Evolutionary conservation across 2,113 vertebrate species (phyloP), one percentile per base, ranked within the genome.

Genomic region (Halcyon senegalensis): DNA sequence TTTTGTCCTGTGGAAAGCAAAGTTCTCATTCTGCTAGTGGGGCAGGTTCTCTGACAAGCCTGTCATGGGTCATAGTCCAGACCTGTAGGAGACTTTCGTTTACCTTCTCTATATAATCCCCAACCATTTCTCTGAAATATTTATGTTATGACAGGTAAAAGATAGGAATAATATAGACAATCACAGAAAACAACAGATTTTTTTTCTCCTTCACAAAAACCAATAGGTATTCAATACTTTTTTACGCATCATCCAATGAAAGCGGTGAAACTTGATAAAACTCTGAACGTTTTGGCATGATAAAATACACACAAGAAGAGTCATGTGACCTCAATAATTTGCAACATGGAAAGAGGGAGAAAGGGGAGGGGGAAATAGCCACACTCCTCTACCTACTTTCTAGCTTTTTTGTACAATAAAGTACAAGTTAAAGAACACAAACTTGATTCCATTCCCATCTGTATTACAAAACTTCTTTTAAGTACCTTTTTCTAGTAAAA

Each of bases 21-120:
- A 77, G 11, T 11, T 48, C 23, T 39, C 0, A 0, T 11, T 69
- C 62, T 68, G 72, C 35, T 64, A 27, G 13, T 1, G 0, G 4
- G 20, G 9, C 20, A 76, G 46, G 24, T 68, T 9, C 21, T 50
- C 20, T 4, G 13, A 46, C 66, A 56, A 62, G 39, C 4, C 16
- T 62, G 15, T 19, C 19, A 28, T 1, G 14, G 21, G 19, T 63
- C 79, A 79, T 41, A 84, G 25, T 8, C 43, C 48, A 59, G 13
- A 51, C 6, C 43, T 79, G n/a, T 13, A 63, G 25, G 41, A 86
- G 18, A 74, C 48, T 51, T 84, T 91, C 33, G 69, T 68, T 83
- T 56, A 66, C 7, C 21, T 83, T 58, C 31, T 56, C 18, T 39
- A 44, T 2, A 76, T 28, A 63, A 93, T 46, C 33, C 19, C 68